Base-by-base conservation (phyloP, 1,140 invertebrate species). In the Drosophila eugracilis region DNA sequence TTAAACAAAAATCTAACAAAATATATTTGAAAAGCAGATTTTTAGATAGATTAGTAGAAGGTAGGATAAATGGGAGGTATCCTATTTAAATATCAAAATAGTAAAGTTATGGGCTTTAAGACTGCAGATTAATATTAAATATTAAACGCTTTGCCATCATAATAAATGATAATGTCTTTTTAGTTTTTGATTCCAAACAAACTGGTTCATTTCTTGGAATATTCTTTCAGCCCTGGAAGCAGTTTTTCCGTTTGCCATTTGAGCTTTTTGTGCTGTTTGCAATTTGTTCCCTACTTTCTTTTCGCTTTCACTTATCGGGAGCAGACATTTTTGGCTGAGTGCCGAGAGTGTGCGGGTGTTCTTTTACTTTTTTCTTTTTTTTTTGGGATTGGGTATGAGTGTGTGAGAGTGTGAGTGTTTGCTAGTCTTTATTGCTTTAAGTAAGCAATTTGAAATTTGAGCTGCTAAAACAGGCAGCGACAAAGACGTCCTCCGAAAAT, bases 401-500 rank as follows among this genome's bases (percentile, higher is more conserved):
- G 44, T 44, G 30, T 30, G 54, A 50, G 50, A 57, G 54, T 53
- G 54, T 26, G 37, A 62, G 63, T 84, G 59, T 73, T 59, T 60
- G 70, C 42, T 37, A 63, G 54, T 78, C 79, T 84, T 78, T 84
- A 78, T 84, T 78, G 76, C 80, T 80, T 85, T 85, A 84, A 84
- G 80, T 85, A 84, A 84, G 80, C 80, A 84, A 84, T 84, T 84
- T 84, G 80, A 85, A 84, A 84, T 85, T 84, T 85, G 80, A 84
- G 80, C 80, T 63, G 34, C 52, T 36, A 42, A 63, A 66, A 60
- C 36, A 47, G 48, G 19, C 65, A 60, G 63, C 58, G 67, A 55
- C 34, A 53, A 75, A 50, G 36, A 48, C 22, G 41, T 48, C 37
- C 54, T 58, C 45, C 54, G 14, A 63, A 63, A 71, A 77, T 76